A percentile compares a stretch with the other conserved stretches of the same genome.
These are phyloP conservation scores for Dromiciops gliroides DNA, from an alignment of 2,113 vertebrate genomes.

Conservation along the genomic window DNA sequence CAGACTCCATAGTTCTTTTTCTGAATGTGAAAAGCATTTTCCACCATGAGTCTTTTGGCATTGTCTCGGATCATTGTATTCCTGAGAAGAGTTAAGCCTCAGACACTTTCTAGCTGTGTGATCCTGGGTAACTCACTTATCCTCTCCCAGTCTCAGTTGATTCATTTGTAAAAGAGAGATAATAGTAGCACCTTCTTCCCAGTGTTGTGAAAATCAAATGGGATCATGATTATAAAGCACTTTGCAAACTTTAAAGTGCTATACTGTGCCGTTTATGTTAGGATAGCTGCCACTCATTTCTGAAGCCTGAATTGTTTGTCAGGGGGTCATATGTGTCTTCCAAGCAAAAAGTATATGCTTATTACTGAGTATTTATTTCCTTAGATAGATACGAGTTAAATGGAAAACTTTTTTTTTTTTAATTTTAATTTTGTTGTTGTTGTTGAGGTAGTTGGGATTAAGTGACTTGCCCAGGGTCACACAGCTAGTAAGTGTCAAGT, in stretches of 20 bases:
- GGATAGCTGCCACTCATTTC: slow-evolving; percentile 27
- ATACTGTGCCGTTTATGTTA: neutral
- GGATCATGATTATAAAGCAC: neutral
- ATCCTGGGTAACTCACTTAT: neutral
- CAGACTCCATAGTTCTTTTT: too few species aligned
- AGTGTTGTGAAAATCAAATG: neutral
- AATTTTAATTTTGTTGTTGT: too few species aligned
- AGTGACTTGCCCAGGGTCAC: too few species aligned
- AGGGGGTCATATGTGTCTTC: slow-evolving; percentile 29
- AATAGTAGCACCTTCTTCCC: neutral
- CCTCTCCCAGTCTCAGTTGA: neutral
- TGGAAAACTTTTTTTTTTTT: too few species aligned
- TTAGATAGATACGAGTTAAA: slow-evolving; percentile 34
- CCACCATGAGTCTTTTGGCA: too few species aligned
- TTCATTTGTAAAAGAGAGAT: neutral
- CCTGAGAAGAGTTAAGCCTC: too few species aligned
- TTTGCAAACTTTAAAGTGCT: neutral
- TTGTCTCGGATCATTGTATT: too few species aligned
- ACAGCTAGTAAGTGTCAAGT: too few species aligned
- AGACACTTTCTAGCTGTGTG: neutral
- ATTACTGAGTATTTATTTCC: neutral
- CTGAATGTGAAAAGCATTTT: too few species aligned
- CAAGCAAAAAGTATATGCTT: neutral
- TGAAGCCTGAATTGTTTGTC: neutral
- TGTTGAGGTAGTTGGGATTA: too few species aligned